Conservation (phyloP, 2,888 invertebrate species). For the Fragum sueziense region DNA sequence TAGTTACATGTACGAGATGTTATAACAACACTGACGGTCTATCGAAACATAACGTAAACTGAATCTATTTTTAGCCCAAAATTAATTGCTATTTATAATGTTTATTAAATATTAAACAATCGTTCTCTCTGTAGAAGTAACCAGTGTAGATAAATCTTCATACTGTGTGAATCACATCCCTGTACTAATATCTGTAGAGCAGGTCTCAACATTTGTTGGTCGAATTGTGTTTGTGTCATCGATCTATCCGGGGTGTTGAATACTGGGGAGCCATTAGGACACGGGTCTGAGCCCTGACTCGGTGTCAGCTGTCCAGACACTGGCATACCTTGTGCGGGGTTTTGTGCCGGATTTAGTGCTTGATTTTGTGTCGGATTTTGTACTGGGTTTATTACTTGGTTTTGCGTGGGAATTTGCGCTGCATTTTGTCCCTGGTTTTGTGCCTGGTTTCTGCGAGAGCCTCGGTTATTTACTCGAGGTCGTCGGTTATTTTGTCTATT, state of each 20-base stretch:
- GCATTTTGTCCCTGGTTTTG: not conserved
- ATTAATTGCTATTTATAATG: not conserved
- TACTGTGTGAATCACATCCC: slow-evolving; percentile 32
- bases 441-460: not conserved
- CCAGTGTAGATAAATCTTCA: slow-evolving; percentile 51
- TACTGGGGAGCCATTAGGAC: slow-evolving; percentile 23
- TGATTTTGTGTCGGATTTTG: not conserved
- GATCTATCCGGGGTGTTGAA: slow-evolving; percentile 29
- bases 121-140: slow-evolving; percentile 34
- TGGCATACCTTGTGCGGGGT: not conserved
- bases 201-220: slow-evolving; percentile 38
- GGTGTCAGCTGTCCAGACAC: not conserved
- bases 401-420: too few relatives aligned
- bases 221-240: slow-evolving; percentile 44
- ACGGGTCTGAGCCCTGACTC: not conserved
- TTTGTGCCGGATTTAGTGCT: too few relatives aligned
- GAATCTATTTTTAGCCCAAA: too few relatives aligned
- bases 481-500: too few relatives aligned
- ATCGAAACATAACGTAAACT: too few relatives aligned
- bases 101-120: slow-evolving; percentile 37
- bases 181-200: slow-evolving; percentile 37
- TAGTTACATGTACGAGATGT: too few relatives aligned
- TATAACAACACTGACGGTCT: too few relatives aligned
- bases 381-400: not conserved
- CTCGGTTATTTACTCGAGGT: not conserved